A percentile compares a stretch with the other conserved stretches of the same genome.
These are phyloP conservation scores for Apamea crenata DNA, from an alignment of 2,888 invertebrate species.

Conservation along the genomic window DNA sequence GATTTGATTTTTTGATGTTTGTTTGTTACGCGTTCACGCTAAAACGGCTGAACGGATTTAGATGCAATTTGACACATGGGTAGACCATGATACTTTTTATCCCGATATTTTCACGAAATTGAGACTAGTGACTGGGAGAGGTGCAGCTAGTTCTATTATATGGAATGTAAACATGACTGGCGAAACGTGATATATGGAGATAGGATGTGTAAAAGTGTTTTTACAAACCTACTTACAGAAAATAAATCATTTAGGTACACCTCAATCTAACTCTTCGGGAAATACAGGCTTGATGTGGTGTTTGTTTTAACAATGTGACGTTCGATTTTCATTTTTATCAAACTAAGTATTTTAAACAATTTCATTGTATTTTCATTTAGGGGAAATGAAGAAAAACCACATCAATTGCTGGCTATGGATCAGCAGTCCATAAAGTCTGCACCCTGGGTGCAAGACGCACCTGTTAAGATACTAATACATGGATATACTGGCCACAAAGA, in stretches of 20 bases:
- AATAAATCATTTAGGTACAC: neutral
- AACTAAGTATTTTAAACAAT: neutral
- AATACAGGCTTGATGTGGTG: neutral
- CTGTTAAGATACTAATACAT: slow-evolving; percentile 91
- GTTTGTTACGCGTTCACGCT: no score
- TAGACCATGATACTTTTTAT: neutral
- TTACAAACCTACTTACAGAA: no score
- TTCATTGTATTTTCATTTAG: slow-evolving; percentile 69
- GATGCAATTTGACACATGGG: no score
- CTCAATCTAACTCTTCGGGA: neutral
- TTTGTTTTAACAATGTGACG: neutral
- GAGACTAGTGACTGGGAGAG: neutral
- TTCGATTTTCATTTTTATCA: neutral
- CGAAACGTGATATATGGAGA: no score
- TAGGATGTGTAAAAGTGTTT: no score
- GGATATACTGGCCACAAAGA: slow-evolving; percentile 92
- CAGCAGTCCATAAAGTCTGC: slow-evolving; percentile 80
- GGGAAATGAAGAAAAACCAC: slow-evolving; percentile 82
- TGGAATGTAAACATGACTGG: neutral
- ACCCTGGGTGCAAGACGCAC: slow-evolving; percentile 84
- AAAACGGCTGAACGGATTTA: no score
- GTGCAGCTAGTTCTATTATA: neutral
- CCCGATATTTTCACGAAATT: neutral
- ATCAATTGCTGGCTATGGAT: slow-evolving; percentile 82
- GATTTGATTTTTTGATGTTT: no score